Percentiles rank a stretch among this genome's conserved stretches.
These are phyloP conservation scores for Dynastes tityus DNA, from an alignment of 2,888 invertebrate genomes.

Conservation along the genomic window DNA sequence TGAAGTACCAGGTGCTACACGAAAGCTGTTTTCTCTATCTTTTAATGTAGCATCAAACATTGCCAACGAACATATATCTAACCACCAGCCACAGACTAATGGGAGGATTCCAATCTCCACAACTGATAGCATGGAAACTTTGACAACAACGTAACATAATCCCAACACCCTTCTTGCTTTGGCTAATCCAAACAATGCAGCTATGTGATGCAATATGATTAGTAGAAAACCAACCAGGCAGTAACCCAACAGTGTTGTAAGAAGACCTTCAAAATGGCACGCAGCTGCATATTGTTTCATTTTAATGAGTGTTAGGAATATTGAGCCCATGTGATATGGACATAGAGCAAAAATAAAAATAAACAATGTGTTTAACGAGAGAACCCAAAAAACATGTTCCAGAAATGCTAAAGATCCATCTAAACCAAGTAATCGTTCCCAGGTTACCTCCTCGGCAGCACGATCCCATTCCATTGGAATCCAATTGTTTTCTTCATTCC, in stretches of 20 bases:
- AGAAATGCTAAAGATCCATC: conserved; percentile 98
- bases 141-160: conserved; percentile 91
- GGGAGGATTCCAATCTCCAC: conserved; percentile 98
- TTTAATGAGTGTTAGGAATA: conserved; percentile 80
- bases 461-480: conserved; percentile 99
- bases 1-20: conserved; percentile 94
- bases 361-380: conserved; percentile 96
- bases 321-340: conserved; percentile 95
- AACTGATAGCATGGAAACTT: conserved; percentile 94
- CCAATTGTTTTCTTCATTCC: conserved; percentile 91
- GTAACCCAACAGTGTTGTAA: conserved; percentile 95
- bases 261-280: conserved; percentile 92
- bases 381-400: conserved; percentile 99
- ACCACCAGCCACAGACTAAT: conserved; percentile 98
- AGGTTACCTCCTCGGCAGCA: conserved; percentile 97
- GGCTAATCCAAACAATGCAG: conserved; percentile 85
- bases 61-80: conserved; percentile 96
- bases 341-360: conserved; percentile 97
- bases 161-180: conserved; percentile 90
- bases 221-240: conserved; percentile 88
- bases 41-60: conserved; percentile 92
- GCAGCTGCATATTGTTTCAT: conserved; percentile 73
- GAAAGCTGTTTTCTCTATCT: conserved; percentile 90
- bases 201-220: conserved; percentile 88
- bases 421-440: conserved; percentile 96